Base-by-base conservation (phyloP, 1,140 invertebrate genomes). In the Zophobas morio region DNA sequence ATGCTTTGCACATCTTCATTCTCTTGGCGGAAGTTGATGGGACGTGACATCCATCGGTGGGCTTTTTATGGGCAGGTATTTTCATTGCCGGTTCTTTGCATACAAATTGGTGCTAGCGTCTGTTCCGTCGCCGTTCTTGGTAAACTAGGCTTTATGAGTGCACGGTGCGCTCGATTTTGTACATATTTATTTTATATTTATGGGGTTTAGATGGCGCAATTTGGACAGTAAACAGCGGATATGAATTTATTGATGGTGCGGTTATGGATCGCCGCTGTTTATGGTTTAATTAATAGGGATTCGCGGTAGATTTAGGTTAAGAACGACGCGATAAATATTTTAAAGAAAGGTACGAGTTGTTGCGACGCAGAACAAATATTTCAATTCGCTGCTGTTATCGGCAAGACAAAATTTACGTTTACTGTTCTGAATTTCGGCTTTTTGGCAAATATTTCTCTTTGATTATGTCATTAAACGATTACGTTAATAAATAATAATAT, bases 1-100 rank as follows among this genome's bases (percentile, higher is more conserved):
- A 80, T 81, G 79, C 81, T 77, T 79, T 42, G 79, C 81, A 81
- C 81, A 81, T 81, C 81, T 81, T 81, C 77, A 77, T 81, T 80
- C 77, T 71, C 47, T 74, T 70, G 73, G 78, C 79, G 81, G 81
- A 81, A 81, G 81, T 79, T 75, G 60, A 33, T 60, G 5, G 36
- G 63, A 81, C 81, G 81, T 81, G 81, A 81, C 76, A 57, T 75
- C 70, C 80, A 81, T 79, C 35, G 47, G 63, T 71, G 51, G 75
- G 47, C 53, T 77, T 72, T 70, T 81, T 81, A 81, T 81, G 80
- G 75, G 37, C 73, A 77, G 76, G 79, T 78, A 78, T 72, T 78
- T 80, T 74, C 74, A 51, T 70, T 74, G 54, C n/a, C 47, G 76
- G 66, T 66, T 51, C 47, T 73, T 77, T 40, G 76, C 70, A 77